A percentile compares a stretch with the other conserved stretches of the same genome.
Evolutionary conservation across 1,140 invertebrate genomes (phyloP).

Genomic region (Littorina saxatilis): DNA sequence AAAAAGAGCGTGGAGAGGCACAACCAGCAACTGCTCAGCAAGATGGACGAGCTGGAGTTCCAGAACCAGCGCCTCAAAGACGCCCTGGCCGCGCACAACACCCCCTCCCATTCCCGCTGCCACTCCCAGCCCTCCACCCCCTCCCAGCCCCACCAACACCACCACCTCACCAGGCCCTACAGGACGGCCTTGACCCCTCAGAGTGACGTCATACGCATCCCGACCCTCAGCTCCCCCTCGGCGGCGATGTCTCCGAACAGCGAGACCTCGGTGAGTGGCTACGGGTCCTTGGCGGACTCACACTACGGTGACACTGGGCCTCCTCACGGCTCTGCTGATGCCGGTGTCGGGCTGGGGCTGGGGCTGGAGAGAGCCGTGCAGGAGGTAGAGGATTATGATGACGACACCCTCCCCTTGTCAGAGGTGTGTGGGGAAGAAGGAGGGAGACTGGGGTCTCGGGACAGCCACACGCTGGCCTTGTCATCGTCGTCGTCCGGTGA

Average conservation of each 20-base stretch:
- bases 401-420: conserved; percentile 5
- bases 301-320: not conserved
- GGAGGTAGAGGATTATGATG: not conserved
- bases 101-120: too few relatives aligned
- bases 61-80: conserved; percentile 6
- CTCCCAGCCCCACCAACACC: not conserved
- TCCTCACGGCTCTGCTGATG: not conserved
- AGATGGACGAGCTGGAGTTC: conserved; percentile 35
- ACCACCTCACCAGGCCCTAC: too few relatives aligned
- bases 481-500: not conserved
- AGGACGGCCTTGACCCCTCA: too few relatives aligned
- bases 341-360: not conserved
- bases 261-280: conserved; percentile 30
- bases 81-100: not conserved
- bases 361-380: not conserved
- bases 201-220: not conserved
- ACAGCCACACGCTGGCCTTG: conserved; percentile 10
- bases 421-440: conserved; percentile 1
- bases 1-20: not conserved
- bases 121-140: not conserved
- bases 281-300: conserved; percentile 30
- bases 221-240: not conserved
- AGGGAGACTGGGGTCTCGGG: conserved; percentile 9
- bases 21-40: conserved; percentile 28
- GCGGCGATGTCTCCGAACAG: not conserved